Evolutionary conservation across 2,888 invertebrate genomes (phyloP), one percentile per base, ranked within the genome.

Genomic region (Mallateleia sp.): DNA sequence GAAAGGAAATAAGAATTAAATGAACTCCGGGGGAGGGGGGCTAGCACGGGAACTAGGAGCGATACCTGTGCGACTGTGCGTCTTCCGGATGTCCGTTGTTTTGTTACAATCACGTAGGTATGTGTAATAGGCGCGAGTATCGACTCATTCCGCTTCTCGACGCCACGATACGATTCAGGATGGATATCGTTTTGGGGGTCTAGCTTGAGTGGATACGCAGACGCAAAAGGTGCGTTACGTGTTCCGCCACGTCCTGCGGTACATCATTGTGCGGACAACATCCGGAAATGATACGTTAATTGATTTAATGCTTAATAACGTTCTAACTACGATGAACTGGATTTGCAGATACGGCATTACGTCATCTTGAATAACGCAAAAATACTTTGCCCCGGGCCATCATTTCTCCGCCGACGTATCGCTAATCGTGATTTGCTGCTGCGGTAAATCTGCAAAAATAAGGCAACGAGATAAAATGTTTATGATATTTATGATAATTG

Each of bases 71-170:
- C 93, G 95, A 95, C 94, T 95, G 93, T 92, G 91, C 89, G 92
- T 89, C 89, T 92, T 95, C 95, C 95, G 95, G 95, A 95, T 93
- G 94, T 95, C 95, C 95, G 95, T 91, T 95, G 95, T 95, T 95
- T 95, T 95, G 95, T 95, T 95, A 92, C 91, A 95, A 95, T 95
- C 95, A 95, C 95, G 95, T 84, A 84, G 83, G 83, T 93, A 93
- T 93, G 67, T 90, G 89, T 88, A 52, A 79, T 78, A 62, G 71
- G 81, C 78, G 88, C 81, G 87, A 84, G 87, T 89, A 87, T 87
- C 79, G 84, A 88, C 87, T 84, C 84, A 81, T 90, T 88, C 80
- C 88, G 85, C 80, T 72, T 84, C 86, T 89, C 90, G 87, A 87
- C 88, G 84, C 87, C 89, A 90, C 87, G 91, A 90, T 88, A 91